A percentile compares a stretch with the other conserved stretches of the same genome.
Conservation (phyloP, 2,797 vertebrate species). For the Microctenopoma lineatum region DNA sequence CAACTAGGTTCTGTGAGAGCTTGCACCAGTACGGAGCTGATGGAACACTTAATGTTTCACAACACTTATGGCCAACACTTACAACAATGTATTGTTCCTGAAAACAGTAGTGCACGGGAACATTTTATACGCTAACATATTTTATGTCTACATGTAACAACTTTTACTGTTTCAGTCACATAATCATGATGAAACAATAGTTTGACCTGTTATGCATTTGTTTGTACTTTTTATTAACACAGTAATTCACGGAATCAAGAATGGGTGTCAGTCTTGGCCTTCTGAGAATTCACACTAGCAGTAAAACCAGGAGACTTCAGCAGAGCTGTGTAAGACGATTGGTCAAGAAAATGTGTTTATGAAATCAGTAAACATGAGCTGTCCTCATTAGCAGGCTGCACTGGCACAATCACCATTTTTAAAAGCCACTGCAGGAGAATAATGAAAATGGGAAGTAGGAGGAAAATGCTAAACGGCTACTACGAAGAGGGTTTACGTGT, state of each 20-base stretch:
- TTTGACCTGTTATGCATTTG: too few species aligned
- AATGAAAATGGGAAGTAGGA: conserved; percentile 22
- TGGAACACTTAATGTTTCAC: too few species aligned
- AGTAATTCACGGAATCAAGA: not conserved
- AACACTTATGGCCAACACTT: too few species aligned
- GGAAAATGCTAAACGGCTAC: conserved; percentile 11
- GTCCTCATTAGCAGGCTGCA: conserved; percentile 38
- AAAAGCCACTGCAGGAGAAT: conserved; percentile 35
- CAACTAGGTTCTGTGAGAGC: too few species aligned
- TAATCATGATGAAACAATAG: too few species aligned
- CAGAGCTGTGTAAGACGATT: conserved; percentile 12
- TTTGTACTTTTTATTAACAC: not conserved
- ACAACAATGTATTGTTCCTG: too few species aligned
- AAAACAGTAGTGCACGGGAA: too few species aligned
- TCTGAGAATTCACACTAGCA: not conserved
- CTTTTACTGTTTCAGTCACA: too few species aligned
- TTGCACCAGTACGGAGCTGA: too few species aligned
- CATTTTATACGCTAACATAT: too few species aligned
- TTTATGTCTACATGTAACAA: too few species aligned
- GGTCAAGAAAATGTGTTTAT: conserved; percentile 18
- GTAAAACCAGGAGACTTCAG: not conserved
- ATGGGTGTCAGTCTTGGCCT: not conserved
- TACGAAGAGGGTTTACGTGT: not conserved
- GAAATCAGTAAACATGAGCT: conserved; percentile 28
- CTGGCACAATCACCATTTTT: conserved; percentile 3